Evolutionary conservation across 2,797 vertebrate genomes (phyloP), one percentile per base, ranked within the genome.

Genomic region (Dallia pectoralis): DNA sequence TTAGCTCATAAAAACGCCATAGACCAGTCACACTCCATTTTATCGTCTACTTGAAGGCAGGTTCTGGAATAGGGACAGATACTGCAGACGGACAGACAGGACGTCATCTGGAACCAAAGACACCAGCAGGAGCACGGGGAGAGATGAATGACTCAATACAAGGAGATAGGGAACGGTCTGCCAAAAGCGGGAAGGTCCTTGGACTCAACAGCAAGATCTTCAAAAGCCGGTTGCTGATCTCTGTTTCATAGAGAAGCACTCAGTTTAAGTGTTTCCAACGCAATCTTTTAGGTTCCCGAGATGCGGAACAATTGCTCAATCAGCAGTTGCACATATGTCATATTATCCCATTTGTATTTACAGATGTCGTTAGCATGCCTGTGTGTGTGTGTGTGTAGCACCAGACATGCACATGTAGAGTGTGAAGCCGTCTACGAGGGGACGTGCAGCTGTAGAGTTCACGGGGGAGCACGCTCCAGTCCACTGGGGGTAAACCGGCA

Each of bases 41-140:
- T n/a, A 19, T n/a, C n/a, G 19, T 56, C 8, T n/a, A 53, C 51
- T 8, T 9, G 51, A 53, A 44, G 70, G 44, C 49, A 74, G 0
- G 30, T 16, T 36, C 67, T 29, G 75, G 66, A 84, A 78, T 74
- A 68, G 71, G 71, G 74, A 77, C 53, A 70, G 74, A 77, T 62
- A 76, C 66, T 74, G 51, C n/a, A 53, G 51, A n/a, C n/a, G 74
- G 64, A 67, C 33, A 69, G 16, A 36, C 65, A 75, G 76, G 84
- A 78, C 59, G 76, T 85, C 77, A 77, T 84, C 72, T 67, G 36
- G 83, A 82, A 78, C 70, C 75, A 77, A 85, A 80, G 64, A 63
- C 49, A 81, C 67, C 49, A 40, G 49, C 53, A 49, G 67, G 18
- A 74, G 74, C 71, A 51, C n/a, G 47, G n/a, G n/a, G 62, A 68